These are phyloP conservation scores for Arge pagana DNA, from an alignment of 2,888 invertebrate genomes.

Conservation along the genomic window DNA sequence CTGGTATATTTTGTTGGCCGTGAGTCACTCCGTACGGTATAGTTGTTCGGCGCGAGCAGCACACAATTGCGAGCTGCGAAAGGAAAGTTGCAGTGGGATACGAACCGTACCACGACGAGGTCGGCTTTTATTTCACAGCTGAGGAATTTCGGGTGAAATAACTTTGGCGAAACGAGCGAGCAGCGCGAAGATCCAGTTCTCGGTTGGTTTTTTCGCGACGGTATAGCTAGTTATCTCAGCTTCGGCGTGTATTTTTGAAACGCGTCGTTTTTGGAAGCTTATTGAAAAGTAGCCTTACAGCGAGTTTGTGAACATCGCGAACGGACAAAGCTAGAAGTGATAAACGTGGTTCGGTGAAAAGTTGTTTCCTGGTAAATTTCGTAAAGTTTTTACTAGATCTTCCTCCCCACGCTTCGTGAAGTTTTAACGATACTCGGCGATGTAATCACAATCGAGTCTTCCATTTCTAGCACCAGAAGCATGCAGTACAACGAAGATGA, in stretches of 20 bases:
- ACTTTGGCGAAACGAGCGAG: too few relatives aligned
- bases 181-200: too few relatives aligned
- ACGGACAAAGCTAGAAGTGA: too few relatives aligned
- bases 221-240: too few relatives aligned
- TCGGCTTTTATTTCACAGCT: conserved; percentile 17
- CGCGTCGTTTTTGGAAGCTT: too few relatives aligned
- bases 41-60: background rate
- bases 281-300: too few relatives aligned
- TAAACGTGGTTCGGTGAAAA: background rate
- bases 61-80: conserved; percentile 18
- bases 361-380: background rate
- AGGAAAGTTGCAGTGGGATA: conserved; percentile 16
- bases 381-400: background rate
- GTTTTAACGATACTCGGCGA: conserved; percentile 61
- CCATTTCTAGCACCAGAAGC: conserved; percentile 75
- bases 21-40: conserved; percentile 11
- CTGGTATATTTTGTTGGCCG: conserved; percentile 66
- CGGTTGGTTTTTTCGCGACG: too few relatives aligned
- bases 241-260: too few relatives aligned
- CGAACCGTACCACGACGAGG: conserved; percentile 9
- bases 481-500: conserved; percentile 86
- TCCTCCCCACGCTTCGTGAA: conserved; percentile 8
- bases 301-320: too few relatives aligned
- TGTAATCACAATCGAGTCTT: conserved; percentile 44
- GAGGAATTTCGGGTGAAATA: conserved; percentile 3